These are phyloP conservation scores for Cranoglanis bouderius DNA, from an alignment of 2,113 vertebrate species.

Conservation along the genomic window DNA sequence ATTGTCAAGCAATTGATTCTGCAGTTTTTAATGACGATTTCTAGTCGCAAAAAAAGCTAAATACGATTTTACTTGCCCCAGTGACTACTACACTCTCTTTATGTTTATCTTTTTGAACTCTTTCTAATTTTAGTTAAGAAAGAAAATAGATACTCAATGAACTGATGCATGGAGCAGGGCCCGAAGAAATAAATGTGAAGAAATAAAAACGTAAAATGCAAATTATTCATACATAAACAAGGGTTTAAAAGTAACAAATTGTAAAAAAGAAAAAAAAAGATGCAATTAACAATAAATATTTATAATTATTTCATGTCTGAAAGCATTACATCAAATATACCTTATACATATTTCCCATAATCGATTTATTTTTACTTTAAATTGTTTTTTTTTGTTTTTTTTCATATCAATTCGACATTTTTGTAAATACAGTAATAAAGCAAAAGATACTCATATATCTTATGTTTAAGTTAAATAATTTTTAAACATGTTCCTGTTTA, in stretches of 20 bases:
- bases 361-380: background rate
- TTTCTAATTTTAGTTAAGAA: background rate
- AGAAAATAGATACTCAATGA: background rate
- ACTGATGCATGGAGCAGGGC: background rate
- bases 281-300: background rate
- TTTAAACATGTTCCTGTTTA: background rate
- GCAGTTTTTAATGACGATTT: background rate
- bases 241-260: background rate
- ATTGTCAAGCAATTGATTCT: background rate
- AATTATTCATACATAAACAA: background rate
- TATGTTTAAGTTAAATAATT: background rate
- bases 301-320: background rate
- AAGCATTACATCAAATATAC: background rate
- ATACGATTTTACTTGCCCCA: too few species aligned
- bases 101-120: background rate
- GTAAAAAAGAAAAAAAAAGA: background rate
- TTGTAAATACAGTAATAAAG: background rate
- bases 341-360: background rate
- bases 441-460: background rate
- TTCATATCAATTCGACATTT: background rate
- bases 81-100: background rate
- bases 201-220: background rate
- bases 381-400: background rate
- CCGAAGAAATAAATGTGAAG: background rate
- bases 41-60: background rate